Percentiles rank a stretch among this genome's conserved stretches.
phyloP scores from a whole-genome alignment of 1,140 invertebrate species.

The Eurytemora carolleeae region DNA sequence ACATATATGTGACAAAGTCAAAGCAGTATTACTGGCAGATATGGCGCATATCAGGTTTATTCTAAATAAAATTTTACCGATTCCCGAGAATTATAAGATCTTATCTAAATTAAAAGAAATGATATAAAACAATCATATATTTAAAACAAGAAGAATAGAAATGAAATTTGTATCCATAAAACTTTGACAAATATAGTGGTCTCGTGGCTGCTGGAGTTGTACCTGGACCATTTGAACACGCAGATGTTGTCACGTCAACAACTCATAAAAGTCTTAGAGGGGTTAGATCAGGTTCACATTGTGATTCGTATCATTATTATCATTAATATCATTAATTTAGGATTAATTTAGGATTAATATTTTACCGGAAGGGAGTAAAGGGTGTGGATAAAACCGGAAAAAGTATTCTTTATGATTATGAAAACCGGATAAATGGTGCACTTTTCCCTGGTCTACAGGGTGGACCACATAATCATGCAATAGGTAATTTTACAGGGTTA shows the following conservation, averaged over 20 bases:
- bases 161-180: no score
- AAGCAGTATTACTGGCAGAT: constrained; percentile 39
- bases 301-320: no score
- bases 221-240: constrained; percentile 40
- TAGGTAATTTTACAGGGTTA: no score
- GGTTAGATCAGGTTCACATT: constrained; percentile 27
- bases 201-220: constrained; percentile 39
- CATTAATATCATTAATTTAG: no score
- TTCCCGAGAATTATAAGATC: no score
- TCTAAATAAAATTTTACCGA: no score
- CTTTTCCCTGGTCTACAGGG: constrained; percentile 51
- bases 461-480: constrained; percentile 47
- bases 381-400: constrained; percentile 31
- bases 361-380: constrained; percentile 35
- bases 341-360: constrained; percentile 32
- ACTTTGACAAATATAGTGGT: no score
- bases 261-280: constrained; percentile 42
- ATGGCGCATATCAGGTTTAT: constrained; percentile 47
- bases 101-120: background rate
- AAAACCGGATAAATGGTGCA: constrained; percentile 39
- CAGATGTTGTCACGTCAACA: constrained; percentile 42
- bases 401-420: constrained; percentile 39
- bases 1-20: constrained; percentile 36
- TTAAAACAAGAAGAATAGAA: no score
- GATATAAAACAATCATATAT: no score